phyloP scores from a whole-genome alignment of 2,113 vertebrate genomes.

The Trochalopteron elliotii region DNA sequence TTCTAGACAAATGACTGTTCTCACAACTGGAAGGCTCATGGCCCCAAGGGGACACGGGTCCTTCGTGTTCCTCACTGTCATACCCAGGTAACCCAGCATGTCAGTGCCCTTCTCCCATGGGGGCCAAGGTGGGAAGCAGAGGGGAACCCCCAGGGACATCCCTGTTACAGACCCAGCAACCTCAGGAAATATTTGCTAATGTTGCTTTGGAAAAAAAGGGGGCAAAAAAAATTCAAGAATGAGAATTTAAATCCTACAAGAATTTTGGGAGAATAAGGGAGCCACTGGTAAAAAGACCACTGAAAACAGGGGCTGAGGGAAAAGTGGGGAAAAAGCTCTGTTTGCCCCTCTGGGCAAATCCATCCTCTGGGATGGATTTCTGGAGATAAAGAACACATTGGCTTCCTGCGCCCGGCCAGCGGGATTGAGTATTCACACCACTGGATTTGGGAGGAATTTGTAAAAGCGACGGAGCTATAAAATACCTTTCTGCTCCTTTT shows the following conservation, averaged over 20 bases:
- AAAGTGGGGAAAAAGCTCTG: background rate
- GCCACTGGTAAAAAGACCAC: background rate
- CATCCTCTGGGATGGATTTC: background rate
- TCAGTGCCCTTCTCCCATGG: rapidly evolving
- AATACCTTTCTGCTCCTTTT: slow-evolving; percentile 57
- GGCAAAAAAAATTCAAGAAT: background rate
- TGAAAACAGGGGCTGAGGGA: background rate
- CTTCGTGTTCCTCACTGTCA: rapidly evolving
- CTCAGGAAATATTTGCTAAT: background rate
- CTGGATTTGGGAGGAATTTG: slow-evolving; percentile 45
- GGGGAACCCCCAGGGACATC: background rate
- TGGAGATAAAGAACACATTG: background rate
- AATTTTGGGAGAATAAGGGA: background rate
- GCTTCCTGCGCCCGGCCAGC: background rate
- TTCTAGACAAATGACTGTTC: background rate
- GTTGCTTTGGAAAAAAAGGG: background rate
- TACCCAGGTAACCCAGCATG: rapidly evolving
- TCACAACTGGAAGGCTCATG: background rate
- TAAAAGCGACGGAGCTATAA: slow-evolving; percentile 34
- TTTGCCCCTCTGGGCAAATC: background rate
- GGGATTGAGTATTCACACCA: slow-evolving; percentile 32
- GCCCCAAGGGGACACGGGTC: rapidly evolving
- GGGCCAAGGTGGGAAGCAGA: background rate
- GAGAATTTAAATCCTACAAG: background rate
- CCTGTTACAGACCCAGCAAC: background rate